phyloP scores from a whole-genome alignment of 2,888 invertebrate genomes.

The Dolomedes plantarius region DNA sequence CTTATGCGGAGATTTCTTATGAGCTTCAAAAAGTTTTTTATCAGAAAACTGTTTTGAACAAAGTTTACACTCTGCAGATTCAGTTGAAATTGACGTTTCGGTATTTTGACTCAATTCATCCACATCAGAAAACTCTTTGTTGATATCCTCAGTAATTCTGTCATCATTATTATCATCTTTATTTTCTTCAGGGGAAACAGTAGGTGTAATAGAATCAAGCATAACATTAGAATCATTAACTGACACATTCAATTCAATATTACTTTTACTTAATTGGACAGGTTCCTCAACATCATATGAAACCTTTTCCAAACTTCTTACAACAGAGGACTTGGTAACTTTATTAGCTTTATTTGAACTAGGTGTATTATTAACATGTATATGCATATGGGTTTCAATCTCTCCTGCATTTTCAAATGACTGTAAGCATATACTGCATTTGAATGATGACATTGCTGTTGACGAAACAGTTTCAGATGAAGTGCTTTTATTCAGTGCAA shows the following conservation, averaged over 20 bases:
- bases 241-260: too few species aligned
- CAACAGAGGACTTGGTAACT: too few species aligned
- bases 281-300: too few species aligned
- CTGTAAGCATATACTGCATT: constrained; percentile 48
- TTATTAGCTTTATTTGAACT: too few species aligned
- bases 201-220: neutral
- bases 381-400: constrained; percentile 43
- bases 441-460: constrained; percentile 4
- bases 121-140: neutral
- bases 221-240: too few species aligned
- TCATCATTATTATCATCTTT: neutral
- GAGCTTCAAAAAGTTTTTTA: neutral
- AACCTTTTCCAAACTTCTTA: too few species aligned
- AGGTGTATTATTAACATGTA: neutral
- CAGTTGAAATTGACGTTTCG: neutral
- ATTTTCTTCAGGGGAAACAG: neutral
- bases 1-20: constrained; percentile 40
- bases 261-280: too few species aligned
- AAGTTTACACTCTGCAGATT: constrained; percentile 20
- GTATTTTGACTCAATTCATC: neutral
- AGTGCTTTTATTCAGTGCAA: neutral
- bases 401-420: constrained; percentile 22
- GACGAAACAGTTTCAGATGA: neutral
- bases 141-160: neutral
- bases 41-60: constrained; percentile 32